A percentile compares a stretch with the other conserved stretches of the same genome.
Evolutionary conservation across 2,113 vertebrate species (phyloP).

Genomic region (Bos javanicus): DNA sequence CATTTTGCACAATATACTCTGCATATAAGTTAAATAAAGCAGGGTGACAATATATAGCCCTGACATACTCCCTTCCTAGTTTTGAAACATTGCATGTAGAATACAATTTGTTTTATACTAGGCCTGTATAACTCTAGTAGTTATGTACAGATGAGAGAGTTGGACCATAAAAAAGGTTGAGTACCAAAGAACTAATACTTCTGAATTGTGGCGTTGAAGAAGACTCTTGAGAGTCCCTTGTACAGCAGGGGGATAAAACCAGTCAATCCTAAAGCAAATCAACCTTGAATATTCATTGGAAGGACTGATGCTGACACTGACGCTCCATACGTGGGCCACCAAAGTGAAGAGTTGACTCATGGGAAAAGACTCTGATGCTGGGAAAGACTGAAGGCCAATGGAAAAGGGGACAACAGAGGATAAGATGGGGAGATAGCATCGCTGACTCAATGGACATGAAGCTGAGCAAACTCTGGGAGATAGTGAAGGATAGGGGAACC

Average conservation of each 20-base stretch:
- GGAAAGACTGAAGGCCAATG: neutral
- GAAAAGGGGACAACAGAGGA: neutral
- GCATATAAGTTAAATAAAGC: neutral
- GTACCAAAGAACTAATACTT: neutral
- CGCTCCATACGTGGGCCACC: neutral
- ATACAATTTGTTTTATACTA: neutral
- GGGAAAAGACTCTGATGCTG: neutral
- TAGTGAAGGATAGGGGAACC: neutral
- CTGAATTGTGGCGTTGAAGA: neutral
- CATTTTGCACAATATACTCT: neutral
- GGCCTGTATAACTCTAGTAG: neutral
- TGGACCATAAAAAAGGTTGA: neutral
- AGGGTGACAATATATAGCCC: neutral
- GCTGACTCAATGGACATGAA: neutral
- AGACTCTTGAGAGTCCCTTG: neutral
- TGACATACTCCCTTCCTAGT: neutral
- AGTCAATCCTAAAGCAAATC: neutral
- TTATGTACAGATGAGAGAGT: neutral
- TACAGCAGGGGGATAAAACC: neutral
- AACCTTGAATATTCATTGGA: neutral
- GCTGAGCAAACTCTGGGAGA: neutral
- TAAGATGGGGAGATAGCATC: neutral
- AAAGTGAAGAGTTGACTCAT: neutral
- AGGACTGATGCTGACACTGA: neutral
- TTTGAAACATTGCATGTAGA: neutral